phyloP scores from a whole-genome alignment of 2,797 vertebrate genomes.

The Micrastur ruficollis region DNA sequence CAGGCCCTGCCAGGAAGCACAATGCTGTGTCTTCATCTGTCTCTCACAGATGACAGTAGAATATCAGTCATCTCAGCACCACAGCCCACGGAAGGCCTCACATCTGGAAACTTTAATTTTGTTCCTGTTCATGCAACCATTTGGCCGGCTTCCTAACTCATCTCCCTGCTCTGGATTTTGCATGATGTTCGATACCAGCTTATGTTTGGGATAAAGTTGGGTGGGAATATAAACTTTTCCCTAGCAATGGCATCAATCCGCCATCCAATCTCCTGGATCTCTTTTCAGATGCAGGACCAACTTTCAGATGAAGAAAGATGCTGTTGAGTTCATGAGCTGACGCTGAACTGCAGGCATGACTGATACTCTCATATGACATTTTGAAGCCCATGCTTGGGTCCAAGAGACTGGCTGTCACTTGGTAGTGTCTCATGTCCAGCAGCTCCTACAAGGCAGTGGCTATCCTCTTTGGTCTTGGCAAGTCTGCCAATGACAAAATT shows the following conservation, averaged over 20 bases:
- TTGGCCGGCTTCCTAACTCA: neutral
- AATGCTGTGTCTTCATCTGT: neutral
- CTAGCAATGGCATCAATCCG: neutral
- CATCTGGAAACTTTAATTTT: neutral
- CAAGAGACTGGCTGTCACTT: neutral
- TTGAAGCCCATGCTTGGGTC: neutral
- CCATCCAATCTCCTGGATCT: neutral
- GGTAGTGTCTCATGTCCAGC: neutral
- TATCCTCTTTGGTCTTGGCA: neutral
- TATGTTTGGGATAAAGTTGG: neutral
- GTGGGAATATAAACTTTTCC: neutral
- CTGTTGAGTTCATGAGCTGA: neutral
- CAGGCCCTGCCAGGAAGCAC: neutral
- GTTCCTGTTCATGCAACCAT: neutral
- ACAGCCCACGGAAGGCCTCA: neutral
- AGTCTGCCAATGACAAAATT: neutral
- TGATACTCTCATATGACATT: neutral
- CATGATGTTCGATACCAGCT: neutral
- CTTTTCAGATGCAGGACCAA: neutral
- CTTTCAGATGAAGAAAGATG: neutral
- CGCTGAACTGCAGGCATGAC: neutral
- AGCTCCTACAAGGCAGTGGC: neutral
- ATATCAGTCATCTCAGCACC: neutral
- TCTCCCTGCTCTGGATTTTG: neutral
- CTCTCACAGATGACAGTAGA: neutral